Conservation (phyloP, 2,797 vertebrate genomes). For the Lerista edwardsae region DNA sequence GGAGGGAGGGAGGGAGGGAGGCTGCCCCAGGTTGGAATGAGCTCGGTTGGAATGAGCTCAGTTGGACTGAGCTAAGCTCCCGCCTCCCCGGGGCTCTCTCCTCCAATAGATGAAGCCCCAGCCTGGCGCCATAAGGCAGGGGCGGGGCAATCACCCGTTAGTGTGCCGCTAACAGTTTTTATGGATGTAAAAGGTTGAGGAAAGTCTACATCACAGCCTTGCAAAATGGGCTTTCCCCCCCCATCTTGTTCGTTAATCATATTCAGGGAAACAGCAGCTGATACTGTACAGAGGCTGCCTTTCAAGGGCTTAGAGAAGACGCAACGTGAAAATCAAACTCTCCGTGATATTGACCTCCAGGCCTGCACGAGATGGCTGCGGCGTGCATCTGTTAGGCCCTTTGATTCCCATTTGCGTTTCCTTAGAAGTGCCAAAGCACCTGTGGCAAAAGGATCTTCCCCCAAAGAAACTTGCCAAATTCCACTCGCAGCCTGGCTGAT, state of each 20-base stretch:
- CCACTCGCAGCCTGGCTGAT: neutral
- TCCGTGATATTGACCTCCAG: neutral
- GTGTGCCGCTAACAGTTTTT: too few relatives aligned
- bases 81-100: too few relatives aligned
- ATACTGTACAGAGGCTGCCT: neutral
- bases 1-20: too few relatives aligned
- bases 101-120: too few relatives aligned
- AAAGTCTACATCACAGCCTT: neutral
- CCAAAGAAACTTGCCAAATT: neutral
- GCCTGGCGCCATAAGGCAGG: too few relatives aligned
- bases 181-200: neutral
- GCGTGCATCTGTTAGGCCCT: constrained; percentile 6
- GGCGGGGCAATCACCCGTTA: too few relatives aligned
- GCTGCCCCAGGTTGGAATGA: too few relatives aligned
- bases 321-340: neutral
- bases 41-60: too few relatives aligned
- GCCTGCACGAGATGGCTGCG: neutral
- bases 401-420: constrained; percentile 7
- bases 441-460: neutral
- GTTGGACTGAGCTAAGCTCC: too few relatives aligned
- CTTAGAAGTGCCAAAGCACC: neutral
- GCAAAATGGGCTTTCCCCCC: too few relatives aligned
- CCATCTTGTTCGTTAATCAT: neutral
- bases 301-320: neutral
- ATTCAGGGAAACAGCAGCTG: neutral